These are phyloP conservation scores for Eristalinus sepulchralis DNA, from an alignment of 2,888 invertebrate species.

Conservation along the genomic window DNA sequence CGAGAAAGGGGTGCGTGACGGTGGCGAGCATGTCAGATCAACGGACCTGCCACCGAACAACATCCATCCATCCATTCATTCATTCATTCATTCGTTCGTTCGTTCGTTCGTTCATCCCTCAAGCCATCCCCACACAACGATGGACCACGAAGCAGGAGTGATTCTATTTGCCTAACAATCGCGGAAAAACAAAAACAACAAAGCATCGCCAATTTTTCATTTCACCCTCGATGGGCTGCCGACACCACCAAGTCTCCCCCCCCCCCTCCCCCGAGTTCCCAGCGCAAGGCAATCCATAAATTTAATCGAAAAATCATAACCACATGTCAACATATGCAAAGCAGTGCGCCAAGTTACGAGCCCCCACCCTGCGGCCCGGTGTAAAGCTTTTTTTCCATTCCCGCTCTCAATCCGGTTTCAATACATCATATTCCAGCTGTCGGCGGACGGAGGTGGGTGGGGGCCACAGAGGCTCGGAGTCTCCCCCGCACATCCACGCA, in stretches of 20 bases:
- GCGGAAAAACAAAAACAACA: constrained; percentile 24
- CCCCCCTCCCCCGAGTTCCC: constrained; percentile 20
- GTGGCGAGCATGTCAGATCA: constrained; percentile 66
- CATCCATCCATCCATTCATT: constrained; percentile 22
- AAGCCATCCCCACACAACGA: neutral
- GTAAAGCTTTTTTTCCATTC: constrained; percentile 61
- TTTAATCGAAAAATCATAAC: constrained; percentile 78
- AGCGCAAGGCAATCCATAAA: constrained; percentile 74
- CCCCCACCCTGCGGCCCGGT: constrained; percentile 34
- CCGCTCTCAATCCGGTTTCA: constrained; percentile 69
- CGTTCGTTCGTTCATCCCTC: neutral
- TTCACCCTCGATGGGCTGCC: constrained; percentile 64
- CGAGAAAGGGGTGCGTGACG: constrained; percentile 27
- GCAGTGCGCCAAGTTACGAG: constrained; percentile 64
- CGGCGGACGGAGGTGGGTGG: constrained; percentile 33
- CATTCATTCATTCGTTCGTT: constrained; percentile 11
- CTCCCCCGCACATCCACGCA: constrained; percentile 16
- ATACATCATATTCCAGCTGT: constrained; percentile 68
- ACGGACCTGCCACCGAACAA: constrained; percentile 23
- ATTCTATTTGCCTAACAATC: constrained; percentile 54
- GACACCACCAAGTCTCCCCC: constrained; percentile 10
- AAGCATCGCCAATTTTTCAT: constrained; percentile 72
- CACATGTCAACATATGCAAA: constrained; percentile 76
- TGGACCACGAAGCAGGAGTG: neutral
- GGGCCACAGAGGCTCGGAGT: neutral